Conservation (phyloP, 2,113 vertebrate species). For the Excalfactoria chinensis region DNA sequence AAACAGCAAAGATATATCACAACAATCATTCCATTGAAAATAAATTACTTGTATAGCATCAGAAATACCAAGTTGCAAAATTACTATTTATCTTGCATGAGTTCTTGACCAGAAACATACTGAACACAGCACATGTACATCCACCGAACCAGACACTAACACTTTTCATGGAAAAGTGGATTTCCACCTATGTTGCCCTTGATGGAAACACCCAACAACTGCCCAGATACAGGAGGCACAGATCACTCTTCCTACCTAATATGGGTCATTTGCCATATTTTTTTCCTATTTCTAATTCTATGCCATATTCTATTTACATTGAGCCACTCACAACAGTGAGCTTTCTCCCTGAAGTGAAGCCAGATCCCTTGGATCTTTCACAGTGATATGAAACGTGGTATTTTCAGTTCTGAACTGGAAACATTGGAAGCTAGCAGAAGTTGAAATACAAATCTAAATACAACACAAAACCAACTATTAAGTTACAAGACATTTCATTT, state of each 20-base stretch:
- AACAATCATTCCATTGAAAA: neutral
- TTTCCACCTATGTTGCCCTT: neutral
- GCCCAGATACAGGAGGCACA: neutral
- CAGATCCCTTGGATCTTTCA: neutral
- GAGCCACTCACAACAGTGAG: neutral
- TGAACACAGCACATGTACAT: neutral
- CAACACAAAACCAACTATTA: neutral
- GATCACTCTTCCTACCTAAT: neutral
- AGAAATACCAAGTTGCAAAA: neutral
- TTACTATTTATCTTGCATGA: neutral
- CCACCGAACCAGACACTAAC: neutral
- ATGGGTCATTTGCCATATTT: neutral
- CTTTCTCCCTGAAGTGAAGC: neutral
- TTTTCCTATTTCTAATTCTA: neutral
- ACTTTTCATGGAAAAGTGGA: neutral
- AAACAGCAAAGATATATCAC: neutral
- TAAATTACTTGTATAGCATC: neutral
- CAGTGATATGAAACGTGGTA: neutral
- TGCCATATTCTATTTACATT: neutral
- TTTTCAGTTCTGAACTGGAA: neutral
- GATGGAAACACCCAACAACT: neutral
- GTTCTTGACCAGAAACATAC: neutral
- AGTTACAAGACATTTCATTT: neutral
- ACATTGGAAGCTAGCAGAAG: neutral
- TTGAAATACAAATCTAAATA: neutral